Evolutionary conservation across 2,888 invertebrate genomes (phyloP), one percentile per base, ranked within the genome.

Genomic region (Disparrhopalites patrizii): DNA sequence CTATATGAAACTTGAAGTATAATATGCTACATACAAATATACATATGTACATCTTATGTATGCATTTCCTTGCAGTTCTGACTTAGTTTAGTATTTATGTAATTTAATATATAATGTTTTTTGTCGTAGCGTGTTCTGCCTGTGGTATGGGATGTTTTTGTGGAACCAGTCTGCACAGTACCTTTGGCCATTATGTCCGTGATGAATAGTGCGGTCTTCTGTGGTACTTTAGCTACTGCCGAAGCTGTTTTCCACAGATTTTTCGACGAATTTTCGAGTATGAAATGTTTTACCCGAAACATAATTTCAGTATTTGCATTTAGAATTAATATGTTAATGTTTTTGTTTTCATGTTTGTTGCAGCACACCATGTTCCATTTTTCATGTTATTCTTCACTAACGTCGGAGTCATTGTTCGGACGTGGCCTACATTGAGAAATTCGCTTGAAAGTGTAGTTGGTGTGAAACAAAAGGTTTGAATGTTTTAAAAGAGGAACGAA

Each of bases 181-280:
- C 75, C 75, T 4, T 40, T 75, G 18, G 74, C 74, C n/a, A 70
- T 65, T 1, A 74, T 75, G 74, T 74, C 75, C 0, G 73, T 75
- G 50, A 54, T 74, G 2, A 75, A 75, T 54, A 75, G 75, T 43
- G 52, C 71, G 13, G 69, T 75, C 25, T 75, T 75, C 51, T 72
- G 72, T 67, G 73, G 74, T 27, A 72, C 65, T 25, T 51, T 70
- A 47, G 54, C 68, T 13, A 54, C 69, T n/a, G 72, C 75, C 0
- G 38, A 23, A 2, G 56, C 67, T 8, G 70, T 70, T 27, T 27
- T 62, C 0, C 1, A 18, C 8, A 27, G 68, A 38, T 47, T 75
- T 13, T 70, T 57, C 36, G 3, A 38, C 7, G 57, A 54, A 54
- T 31, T 56, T 18, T 20, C 31, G 25, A 40, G 28, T 28, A 50